Conservation (phyloP, 1,140 invertebrate genomes). For the Apis florea region DNA sequence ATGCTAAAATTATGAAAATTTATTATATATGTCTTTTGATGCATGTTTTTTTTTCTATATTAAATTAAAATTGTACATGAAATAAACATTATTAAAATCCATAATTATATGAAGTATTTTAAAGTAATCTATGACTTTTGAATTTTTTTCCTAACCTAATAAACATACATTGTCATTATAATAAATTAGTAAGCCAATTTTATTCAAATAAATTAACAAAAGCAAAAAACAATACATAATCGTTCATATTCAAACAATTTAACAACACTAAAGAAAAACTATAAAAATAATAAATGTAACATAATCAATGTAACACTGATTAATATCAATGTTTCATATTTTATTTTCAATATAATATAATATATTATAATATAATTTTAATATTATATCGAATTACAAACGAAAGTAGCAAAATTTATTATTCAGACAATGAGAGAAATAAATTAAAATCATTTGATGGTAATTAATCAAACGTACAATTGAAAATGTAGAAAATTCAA, state of each 20-base stretch:
- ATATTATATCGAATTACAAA: not conserved
- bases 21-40: not conserved
- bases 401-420: not conserved
- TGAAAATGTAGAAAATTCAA: constrained; percentile 21
- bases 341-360: not conserved
- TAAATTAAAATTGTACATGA: not conserved
- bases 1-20: not conserved
- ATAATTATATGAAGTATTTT: not conserved
- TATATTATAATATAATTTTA: not conserved
- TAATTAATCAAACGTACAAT: constrained; percentile 13
- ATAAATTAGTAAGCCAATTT: not conserved
- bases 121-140: constrained; percentile 33
- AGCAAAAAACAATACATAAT: not conserved
- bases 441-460: not conserved
- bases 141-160: constrained; percentile 46
- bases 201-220: not conserved
- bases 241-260: not conserved
- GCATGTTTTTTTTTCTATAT: not conserved
- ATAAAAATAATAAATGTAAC: not conserved
- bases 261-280: not conserved
- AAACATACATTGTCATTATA: not conserved
- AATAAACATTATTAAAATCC: not conserved
- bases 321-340: not conserved
- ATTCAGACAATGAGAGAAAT: not conserved
- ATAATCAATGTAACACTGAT: constrained; percentile 1